Percentiles rank a stretch among this genome's conserved stretches.
Evolutionary conservation across 2,888 invertebrate genomes (phyloP).

Genomic region (Cheilosia variabilis): DNA sequence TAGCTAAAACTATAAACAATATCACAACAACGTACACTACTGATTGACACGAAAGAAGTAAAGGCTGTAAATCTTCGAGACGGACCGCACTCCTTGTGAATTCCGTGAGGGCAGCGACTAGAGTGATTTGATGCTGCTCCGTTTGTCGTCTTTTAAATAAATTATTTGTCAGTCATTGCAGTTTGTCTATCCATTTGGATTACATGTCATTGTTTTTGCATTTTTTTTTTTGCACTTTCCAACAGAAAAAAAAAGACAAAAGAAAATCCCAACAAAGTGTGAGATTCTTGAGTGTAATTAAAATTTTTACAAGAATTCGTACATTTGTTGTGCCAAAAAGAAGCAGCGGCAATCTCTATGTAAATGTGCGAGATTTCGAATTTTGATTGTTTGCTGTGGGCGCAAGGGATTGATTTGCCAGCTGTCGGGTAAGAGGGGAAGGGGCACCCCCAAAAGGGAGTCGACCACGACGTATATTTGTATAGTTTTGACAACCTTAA

Average conservation of each 20-base stretch:
- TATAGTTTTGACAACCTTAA: constrained; percentile 63
- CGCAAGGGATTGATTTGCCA: constrained; percentile 67
- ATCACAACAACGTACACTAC: constrained; percentile 27
- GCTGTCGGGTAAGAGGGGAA: constrained; percentile 14
- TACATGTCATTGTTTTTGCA: constrained; percentile 50
- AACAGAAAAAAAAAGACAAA: constrained; percentile 33
- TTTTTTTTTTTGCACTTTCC: constrained; percentile 13
- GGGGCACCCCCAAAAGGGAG: constrained; percentile 27
- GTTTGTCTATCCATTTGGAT: constrained; percentile 54
- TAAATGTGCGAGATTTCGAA: constrained; percentile 22
- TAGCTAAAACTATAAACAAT: neutral
- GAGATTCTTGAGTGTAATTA: constrained; percentile 64
- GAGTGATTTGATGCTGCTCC: constrained; percentile 81
- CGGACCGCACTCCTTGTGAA: constrained; percentile 79
- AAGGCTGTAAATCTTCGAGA: constrained; percentile 78
- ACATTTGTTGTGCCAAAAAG: constrained; percentile 58
- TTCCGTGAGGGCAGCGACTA: constrained; percentile 82
- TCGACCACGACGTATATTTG: constrained; percentile 18
- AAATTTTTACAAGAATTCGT: constrained; percentile 65
- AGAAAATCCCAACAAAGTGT: constrained; percentile 38
- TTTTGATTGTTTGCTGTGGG: constrained; percentile 50
- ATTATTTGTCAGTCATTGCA: constrained; percentile 64
- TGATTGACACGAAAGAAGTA: constrained; percentile 73
- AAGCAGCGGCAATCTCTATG: neutral
- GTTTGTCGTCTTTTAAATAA: constrained; percentile 78